Base-by-base conservation (phyloP, 2,888 invertebrate species). In the Macrosoma leucophasiata region DNA sequence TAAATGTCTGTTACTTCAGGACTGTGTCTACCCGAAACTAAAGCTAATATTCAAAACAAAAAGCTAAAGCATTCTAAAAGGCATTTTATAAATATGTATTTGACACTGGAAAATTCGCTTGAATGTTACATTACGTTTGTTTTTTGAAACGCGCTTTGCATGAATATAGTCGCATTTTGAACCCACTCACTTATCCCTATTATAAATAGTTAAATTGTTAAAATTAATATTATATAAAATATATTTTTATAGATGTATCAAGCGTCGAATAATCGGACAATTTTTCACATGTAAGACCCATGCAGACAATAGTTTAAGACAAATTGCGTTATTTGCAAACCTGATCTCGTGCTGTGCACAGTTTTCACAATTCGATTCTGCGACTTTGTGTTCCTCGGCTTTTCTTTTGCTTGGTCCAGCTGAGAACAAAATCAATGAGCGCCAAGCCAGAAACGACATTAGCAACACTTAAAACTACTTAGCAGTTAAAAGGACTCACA, bases 361-460 rank as follows among this genome's bases (percentile, higher is more conserved):
- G 51, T 48, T 50, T 48, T 68, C 65, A 59, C 78, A 79, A 45
- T 46, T 39, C 35, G 34, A 46, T 43, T 66, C 64, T 11, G 59
- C 56, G 20, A 51, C 49, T 43, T 58, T 62, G 45, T 32, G 22
- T 39, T 50, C 52, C 21, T 65, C 74, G 29, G 43, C 28, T 53
- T 70, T 78, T 57, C 63, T 55, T 65, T 78, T 78, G 62, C 58
- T 58, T 52, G 75, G 63, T 50, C 66, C 70, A 52, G 66, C 81
- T 81, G 79, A 59, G 75, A 77, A 79, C 78, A 81, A 66, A 73
- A 68, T 60, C 58, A 68, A 77, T 59, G 54, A 69, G 64, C 77
- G 76, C 79, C 58, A 62, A 75, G 79, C 81, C 61, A 65, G 61
- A 63, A 46, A 62, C 46, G n/a, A 49, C 29, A 33, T 35, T 39